phyloP scores from a whole-genome alignment of 2,888 invertebrate species.

The Lepas anatifera region DNA sequence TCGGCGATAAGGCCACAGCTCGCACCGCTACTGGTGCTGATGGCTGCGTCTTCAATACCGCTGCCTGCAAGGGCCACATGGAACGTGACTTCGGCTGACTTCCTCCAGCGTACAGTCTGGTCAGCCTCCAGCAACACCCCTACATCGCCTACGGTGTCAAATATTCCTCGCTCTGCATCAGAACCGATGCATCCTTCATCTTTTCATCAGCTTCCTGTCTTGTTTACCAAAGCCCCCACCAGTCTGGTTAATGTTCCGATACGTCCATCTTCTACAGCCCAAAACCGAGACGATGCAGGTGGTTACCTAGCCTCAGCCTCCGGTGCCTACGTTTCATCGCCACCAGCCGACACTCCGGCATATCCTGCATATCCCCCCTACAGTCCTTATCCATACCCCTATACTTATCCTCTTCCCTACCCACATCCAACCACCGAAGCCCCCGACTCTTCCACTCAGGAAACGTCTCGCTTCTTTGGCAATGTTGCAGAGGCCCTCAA shows the following conservation, averaged over 20 bases:
- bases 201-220: too few relatives aligned
- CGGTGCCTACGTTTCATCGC: not conserved
- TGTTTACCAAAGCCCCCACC: too few relatives aligned
- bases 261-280: not conserved
- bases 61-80: not conserved
- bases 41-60: not conserved
- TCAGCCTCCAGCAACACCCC: too few relatives aligned
- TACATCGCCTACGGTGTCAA: too few relatives aligned
- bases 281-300: too few relatives aligned
- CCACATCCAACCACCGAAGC: not conserved
- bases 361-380: not conserved
- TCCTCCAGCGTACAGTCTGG: too few relatives aligned
- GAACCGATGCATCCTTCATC: too few relatives aligned
- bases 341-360: not conserved
- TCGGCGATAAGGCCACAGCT: not conserved
- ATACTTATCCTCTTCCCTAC: not conserved
- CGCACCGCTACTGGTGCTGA: not conserved
- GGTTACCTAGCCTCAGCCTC: not conserved
- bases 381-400: not conserved
- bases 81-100: too few relatives aligned
- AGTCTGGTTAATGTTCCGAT: not conserved
- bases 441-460: not conserved
- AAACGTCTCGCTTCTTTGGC: not conserved
- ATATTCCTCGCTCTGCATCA: too few relatives aligned
- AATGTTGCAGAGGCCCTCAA: not conserved